These are phyloP conservation scores for Griposia aprilina DNA, from an alignment of 2,888 invertebrate genomes.

Conservation along the genomic window DNA sequence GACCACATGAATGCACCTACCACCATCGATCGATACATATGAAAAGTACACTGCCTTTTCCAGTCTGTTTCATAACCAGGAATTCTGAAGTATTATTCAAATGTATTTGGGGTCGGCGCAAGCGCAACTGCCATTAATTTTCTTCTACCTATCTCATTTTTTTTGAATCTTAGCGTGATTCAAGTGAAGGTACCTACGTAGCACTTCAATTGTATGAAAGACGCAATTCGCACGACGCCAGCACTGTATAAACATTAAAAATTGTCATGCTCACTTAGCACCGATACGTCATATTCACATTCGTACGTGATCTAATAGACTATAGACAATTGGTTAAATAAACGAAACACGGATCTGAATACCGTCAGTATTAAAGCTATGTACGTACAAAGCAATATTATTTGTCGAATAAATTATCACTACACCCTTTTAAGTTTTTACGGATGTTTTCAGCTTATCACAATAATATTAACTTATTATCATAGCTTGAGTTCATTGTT, in stretches of 20 bases:
- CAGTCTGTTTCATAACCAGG: neutral
- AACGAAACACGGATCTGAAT: slow-evolving; percentile 51
- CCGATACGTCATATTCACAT: slow-evolving; percentile 40
- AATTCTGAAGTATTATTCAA: no score
- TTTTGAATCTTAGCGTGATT: neutral
- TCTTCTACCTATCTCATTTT: neutral
- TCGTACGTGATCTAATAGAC: slow-evolving; percentile 40
- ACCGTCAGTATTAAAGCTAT: slow-evolving; percentile 28
- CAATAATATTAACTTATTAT: slow-evolving; percentile 3
- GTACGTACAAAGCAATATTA: slow-evolving; percentile 11
- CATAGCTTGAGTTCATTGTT: slow-evolving; percentile 8
- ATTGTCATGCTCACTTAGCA: slow-evolving; percentile 44
- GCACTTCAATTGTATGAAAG: slow-evolving; percentile 26
- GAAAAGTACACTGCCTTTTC: neutral
- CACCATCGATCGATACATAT: neutral
- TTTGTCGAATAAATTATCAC: slow-evolving; percentile 40
- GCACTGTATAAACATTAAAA: slow-evolving; percentile 32
- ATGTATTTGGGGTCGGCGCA: neutral
- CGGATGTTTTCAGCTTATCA: slow-evolving; percentile 19
- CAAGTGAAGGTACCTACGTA: slow-evolving; percentile 2
- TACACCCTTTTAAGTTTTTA: slow-evolving; percentile 8
- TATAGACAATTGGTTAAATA: slow-evolving; percentile 58
- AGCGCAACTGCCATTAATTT: neutral
- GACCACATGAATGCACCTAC: neutral
- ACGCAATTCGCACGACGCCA: slow-evolving; percentile 43